These are phyloP conservation scores for Cyrtodaria siliqua DNA, from an alignment of 2,888 invertebrate genomes.

Conservation along the genomic window DNA sequence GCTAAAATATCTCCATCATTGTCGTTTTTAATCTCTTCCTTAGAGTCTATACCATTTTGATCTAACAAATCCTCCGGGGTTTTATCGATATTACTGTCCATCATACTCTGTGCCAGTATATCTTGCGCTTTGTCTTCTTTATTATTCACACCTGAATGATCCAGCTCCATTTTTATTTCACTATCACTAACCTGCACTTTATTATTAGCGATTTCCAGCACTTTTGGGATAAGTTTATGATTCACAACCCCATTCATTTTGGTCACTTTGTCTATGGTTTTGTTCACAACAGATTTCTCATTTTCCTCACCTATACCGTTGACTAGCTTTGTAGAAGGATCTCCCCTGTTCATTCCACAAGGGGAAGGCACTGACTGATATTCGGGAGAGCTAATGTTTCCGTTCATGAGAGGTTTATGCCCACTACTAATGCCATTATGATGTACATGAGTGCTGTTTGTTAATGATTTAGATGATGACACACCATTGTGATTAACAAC, in stretches of 20 bases:
- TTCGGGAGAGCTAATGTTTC: conserved; percentile 61
- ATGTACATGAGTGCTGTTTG: conserved; percentile 58
- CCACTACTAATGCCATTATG: conserved; percentile 62
- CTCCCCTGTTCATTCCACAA: conserved; percentile 42
- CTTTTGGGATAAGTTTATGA: conserved; percentile 59
- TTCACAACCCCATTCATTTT: conserved; percentile 76
- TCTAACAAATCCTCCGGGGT: conserved; percentile 33
- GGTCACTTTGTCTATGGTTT: conserved; percentile 61
- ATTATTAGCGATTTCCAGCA: conserved; percentile 25
- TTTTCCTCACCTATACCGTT: conserved; percentile 56
- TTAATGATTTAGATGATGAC: conserved; percentile 33
- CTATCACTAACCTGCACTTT: conserved; percentile 14
- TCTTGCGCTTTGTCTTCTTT: conserved; percentile 45
- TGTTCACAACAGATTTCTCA: conserved; percentile 23
- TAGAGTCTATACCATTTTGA: conserved; percentile 7
- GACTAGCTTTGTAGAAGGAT: conserved; percentile 51
- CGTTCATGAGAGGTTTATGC: conserved; percentile 58
- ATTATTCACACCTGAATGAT: conserved; percentile 1
- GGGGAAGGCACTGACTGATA: conserved; percentile 59
- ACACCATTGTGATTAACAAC: conserved; percentile 41
- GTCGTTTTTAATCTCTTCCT: conserved; percentile 28
- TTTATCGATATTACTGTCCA: conserved; percentile 56
- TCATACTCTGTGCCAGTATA: conserved; percentile 55
- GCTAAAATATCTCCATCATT: conserved; percentile 55
- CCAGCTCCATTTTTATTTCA: conserved; percentile 25